These are phyloP conservation scores for Protobothrops flavoviridis DNA, from an alignment of 2,113 vertebrate species.

Conservation along the genomic window DNA sequence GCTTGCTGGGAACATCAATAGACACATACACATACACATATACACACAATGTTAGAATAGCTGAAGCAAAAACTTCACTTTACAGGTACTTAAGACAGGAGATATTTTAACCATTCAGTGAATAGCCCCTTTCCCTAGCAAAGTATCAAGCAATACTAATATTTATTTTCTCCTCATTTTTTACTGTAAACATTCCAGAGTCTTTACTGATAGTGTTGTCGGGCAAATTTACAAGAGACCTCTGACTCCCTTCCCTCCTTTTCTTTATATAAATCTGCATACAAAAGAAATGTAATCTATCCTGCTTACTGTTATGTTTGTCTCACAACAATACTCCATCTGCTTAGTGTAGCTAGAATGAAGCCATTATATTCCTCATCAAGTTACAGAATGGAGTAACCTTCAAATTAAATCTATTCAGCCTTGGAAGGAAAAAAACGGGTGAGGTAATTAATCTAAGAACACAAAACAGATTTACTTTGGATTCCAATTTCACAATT, in stretches of 20 bases:
- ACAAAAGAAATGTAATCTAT: conserved; percentile 58
- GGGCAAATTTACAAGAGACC: background rate
- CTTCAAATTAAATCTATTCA: conserved; percentile 69
- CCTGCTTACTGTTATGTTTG: conserved; percentile 59
- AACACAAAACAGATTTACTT: conserved; percentile 68
- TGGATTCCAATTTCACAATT: conserved; percentile 52
- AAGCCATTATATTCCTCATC: conserved; percentile 66
- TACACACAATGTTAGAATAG: background rate
- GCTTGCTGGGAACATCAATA: background rate
- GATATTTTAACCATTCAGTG: background rate
- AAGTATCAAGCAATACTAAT: background rate
- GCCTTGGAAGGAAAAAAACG: conserved; percentile 57
- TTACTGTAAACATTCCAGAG: background rate
- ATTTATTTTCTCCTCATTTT: rapidly evolving
- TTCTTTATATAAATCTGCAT: conserved; percentile 37
- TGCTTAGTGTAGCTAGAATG: conserved; percentile 47
- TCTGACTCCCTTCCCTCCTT: background rate
- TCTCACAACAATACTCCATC: conserved; percentile 50
- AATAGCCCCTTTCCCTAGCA: background rate
- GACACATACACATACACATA: background rate
- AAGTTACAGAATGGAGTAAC: conserved; percentile 71
- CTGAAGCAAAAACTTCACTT: background rate
- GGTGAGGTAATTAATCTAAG: conserved; percentile 73
- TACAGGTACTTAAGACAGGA: background rate
- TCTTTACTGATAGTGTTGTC: background rate